Base-by-base conservation (phyloP, 2,888 invertebrate species). In the Epirrhoe tristata region DNA sequence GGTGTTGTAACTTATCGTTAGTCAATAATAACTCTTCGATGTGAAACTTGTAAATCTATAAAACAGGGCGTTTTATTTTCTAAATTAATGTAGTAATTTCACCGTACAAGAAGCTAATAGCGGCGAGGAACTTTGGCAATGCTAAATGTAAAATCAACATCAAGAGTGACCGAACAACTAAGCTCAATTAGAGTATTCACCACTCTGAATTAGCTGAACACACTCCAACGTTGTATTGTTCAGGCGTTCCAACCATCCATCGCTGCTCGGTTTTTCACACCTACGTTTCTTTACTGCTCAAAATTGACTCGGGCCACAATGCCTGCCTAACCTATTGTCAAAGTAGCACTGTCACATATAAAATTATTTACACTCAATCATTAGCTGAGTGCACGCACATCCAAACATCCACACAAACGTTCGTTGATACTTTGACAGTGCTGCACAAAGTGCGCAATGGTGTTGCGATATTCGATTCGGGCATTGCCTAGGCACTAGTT, bases 1-100 rank as follows among this genome's bases (percentile, higher is more conserved):
- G 51, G 51, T 63, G 63, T 67, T 56, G 58, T 58, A 54, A 57
- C n/a, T 3, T 58, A 58, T 55, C 36, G 52, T 50, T 63, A 63
- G 59, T 43, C 50, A 55, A 24, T 24, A 24, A 3, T 24, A 46
- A 54, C 16, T 36, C n/a, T 50, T 55, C 16, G 17, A 12, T 59
- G 51, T 63, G 43, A 46, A 14, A 36, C 57, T 51, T 63, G 43
- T 16, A 51, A 43, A 43, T 17, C 24, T 53, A 32, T 17, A 8
- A 53, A 53, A 39, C 24, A 48, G 58, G 58, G 31, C 53, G 34
- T 51, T 34, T 54, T n/a, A 12, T 64, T 48, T 16, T 34, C 14
- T 6, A 43, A 52, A n/a, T n/a, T n/a, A n/a, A 24, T 52, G 31
- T 31, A 31, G 52, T 10, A 16, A 58, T 7, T 46, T 31, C 48